A percentile compares a stretch with the other conserved stretches of the same genome.
Evolutionary conservation across 1,140 invertebrate genomes (phyloP).

Genomic region (Drosophila albomicans): DNA sequence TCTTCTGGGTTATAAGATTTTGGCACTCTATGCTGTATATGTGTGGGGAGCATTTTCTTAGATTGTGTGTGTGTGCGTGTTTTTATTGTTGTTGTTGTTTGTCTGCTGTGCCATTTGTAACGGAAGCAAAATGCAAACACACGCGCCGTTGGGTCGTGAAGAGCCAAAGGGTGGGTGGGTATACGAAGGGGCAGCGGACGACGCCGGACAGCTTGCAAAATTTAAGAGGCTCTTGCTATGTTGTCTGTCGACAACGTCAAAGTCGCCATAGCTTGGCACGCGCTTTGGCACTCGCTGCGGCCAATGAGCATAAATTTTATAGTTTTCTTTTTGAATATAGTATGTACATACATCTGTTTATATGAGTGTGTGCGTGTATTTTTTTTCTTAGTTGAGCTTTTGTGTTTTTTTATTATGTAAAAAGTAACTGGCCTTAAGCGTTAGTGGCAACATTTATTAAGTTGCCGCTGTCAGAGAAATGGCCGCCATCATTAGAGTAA

Average conservation of each 20-base stretch:
- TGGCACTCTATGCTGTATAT: conserved; percentile 37
- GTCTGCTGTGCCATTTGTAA: conserved; percentile 66
- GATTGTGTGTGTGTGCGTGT: conserved; percentile 7
- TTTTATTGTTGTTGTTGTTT: conserved; percentile 33
- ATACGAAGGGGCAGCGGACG: background rate
- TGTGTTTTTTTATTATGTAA: conserved; percentile 46
- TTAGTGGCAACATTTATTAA: conserved; percentile 42
- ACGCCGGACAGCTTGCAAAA: conserved; percentile 39
- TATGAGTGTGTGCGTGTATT: conserved; percentile 15
- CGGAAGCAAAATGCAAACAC: conserved; percentile 77
- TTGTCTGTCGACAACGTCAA: conserved; percentile 18
- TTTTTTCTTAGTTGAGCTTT: conserved; percentile 24
- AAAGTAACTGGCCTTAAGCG: conserved; percentile 51
- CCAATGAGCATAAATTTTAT: conserved; percentile 53
- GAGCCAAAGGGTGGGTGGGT: conserved; percentile 23
- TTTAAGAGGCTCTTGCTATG: conserved; percentile 42
- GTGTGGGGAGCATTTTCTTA: conserved; percentile 42
- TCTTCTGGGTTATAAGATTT: conserved; percentile 55
- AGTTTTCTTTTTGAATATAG: conserved; percentile 41
- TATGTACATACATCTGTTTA: conserved; percentile 9
- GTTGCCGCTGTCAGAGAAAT: conserved; percentile 30
- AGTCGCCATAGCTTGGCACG: conserved; percentile 38
- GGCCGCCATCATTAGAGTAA: conserved; percentile 10
- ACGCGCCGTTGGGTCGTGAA: conserved; percentile 41
- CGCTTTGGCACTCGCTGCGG: conserved; percentile 42